phyloP scores from a whole-genome alignment of 2,888 invertebrate species.

The Saturnia japonica region DNA sequence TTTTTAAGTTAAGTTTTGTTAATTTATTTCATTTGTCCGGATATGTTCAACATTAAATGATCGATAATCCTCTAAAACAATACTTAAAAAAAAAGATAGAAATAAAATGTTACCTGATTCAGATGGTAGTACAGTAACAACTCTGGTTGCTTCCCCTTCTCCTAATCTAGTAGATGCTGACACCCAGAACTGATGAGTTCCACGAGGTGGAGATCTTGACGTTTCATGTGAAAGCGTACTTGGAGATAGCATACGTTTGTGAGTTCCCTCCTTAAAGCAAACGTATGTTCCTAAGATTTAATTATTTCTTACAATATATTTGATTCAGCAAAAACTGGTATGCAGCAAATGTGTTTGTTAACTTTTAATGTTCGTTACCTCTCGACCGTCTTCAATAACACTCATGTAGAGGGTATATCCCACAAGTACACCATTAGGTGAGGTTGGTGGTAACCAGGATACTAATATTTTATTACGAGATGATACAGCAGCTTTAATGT shows the following conservation, averaged over 20 bases:
- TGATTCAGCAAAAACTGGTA: neutral
- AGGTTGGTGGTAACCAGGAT: constrained; percentile 93
- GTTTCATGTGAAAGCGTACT: constrained; percentile 87
- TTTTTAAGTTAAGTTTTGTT: neutral
- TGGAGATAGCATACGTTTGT: constrained; percentile 87
- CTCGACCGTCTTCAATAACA: constrained; percentile 88
- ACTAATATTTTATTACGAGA: constrained; percentile 92
- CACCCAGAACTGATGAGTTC: constrained; percentile 88
- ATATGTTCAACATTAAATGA: neutral
- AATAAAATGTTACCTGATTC: constrained; percentile 77
- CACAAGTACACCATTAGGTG: constrained; percentile 91
- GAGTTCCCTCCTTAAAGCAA: constrained; percentile 84
- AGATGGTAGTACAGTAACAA: constrained; percentile 88
- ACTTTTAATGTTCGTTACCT: constrained; percentile 44
- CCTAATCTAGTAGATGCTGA: constrained; percentile 91
- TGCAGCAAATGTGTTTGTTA: neutral
- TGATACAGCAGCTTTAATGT: constrained; percentile 94
- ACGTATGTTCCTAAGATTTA: constrained; percentile 1
- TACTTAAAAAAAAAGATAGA: neutral
- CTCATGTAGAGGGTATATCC: constrained; percentile 93
- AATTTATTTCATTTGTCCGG: neutral
- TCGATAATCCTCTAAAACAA: too few species aligned
- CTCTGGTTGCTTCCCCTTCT: constrained; percentile 90
- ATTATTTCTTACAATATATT: neutral
- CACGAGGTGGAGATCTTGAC: constrained; percentile 85